phyloP scores from a whole-genome alignment of 2,113 vertebrate genomes.

The Carlito syrichta region DNA sequence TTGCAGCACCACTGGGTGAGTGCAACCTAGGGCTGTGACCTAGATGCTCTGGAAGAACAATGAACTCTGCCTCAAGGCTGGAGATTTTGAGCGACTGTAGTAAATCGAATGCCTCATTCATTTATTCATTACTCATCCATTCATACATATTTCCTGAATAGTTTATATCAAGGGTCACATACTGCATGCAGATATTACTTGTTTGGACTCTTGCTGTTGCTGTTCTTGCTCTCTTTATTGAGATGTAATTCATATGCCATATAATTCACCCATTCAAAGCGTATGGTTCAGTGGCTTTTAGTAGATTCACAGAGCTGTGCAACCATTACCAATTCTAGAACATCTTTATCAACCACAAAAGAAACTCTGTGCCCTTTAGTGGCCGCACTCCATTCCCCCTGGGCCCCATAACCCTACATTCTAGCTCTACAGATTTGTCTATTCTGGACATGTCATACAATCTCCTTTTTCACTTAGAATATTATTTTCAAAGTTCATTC shows the following conservation, averaged over 20 bases:
- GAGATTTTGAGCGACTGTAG: neutral
- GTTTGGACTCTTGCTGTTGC: neutral
- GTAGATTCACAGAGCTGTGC: neutral
- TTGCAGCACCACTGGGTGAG: neutral
- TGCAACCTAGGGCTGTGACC: neutral
- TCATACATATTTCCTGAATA: neutral
- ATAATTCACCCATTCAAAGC: neutral
- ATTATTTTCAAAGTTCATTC: neutral
- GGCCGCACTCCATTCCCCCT: rapidly evolving
- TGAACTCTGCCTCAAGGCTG: neutral
- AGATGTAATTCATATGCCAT: neutral
- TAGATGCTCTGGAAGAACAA: neutral
- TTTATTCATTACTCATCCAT: neutral
- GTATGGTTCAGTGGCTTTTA: neutral
- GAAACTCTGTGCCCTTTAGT: neutral
- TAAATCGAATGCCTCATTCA: neutral
- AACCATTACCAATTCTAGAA: neutral
- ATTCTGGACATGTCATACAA: neutral
- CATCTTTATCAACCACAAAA: neutral
- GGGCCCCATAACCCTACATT: neutral
- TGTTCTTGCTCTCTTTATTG: neutral
- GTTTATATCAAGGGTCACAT: neutral
- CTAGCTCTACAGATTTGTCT: neutral
- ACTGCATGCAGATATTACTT: neutral
- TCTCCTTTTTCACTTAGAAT: neutral